Evolutionary conservation across 2,888 invertebrate species (phyloP).

Genomic region (Xanthorhoe designata): DNA sequence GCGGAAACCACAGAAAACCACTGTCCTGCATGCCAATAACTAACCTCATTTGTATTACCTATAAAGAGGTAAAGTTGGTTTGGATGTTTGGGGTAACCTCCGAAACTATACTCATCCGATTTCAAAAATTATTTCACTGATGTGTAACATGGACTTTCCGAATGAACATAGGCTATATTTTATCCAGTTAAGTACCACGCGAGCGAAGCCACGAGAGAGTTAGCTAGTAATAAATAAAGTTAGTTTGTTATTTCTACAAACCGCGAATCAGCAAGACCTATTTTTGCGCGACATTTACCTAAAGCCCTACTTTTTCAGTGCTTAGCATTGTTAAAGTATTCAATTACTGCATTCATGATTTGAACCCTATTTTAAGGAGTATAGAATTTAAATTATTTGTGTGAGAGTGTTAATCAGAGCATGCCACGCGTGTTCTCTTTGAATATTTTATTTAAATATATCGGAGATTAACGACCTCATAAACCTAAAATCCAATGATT

Average conservation of each 20-base stretch:
- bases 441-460: slow-evolving; percentile 48
- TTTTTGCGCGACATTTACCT: slow-evolving; percentile 57
- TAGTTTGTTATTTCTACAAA: slow-evolving; percentile 44
- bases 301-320: slow-evolving; percentile 59
- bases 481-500: not conserved
- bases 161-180: no score
- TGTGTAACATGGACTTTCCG: no score
- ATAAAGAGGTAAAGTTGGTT: no score
- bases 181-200: no score
- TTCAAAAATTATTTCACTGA: no score
- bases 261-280: slow-evolving; percentile 53
- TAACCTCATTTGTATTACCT: slow-evolving; percentile 48
- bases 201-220: no score
- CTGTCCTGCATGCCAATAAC: slow-evolving; percentile 17
- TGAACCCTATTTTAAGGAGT: slow-evolving; percentile 36
- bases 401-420: slow-evolving; percentile 56
- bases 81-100: no score
- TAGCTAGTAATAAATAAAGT: slow-evolving; percentile 39
- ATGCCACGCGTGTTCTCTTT: slow-evolving; percentile 54
- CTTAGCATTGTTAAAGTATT: slow-evolving; percentile 56
- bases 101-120: no score
- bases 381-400: slow-evolving; percentile 41
- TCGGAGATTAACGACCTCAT: slow-evolving; percentile 3
- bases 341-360: slow-evolving; percentile 52
- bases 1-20: slow-evolving; percentile 63